Conservation (phyloP, 2,888 invertebrate genomes). For the Nymphalis urticae region DNA sequence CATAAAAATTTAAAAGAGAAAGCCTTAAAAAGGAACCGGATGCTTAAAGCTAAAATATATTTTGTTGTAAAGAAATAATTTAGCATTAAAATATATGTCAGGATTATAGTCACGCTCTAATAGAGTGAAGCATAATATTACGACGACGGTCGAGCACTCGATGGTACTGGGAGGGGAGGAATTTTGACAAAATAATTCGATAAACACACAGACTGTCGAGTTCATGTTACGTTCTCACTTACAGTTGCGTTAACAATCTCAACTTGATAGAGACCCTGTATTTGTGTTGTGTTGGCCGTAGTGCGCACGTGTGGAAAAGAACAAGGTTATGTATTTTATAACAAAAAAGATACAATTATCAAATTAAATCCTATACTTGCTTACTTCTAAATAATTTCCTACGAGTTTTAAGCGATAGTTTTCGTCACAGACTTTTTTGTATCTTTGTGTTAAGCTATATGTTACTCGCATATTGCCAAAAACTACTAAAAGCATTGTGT, state of each 20-base stretch:
- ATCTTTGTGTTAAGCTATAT: slow-evolving; percentile 53
- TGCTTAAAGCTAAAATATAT: slow-evolving; percentile 24
- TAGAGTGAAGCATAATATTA: slow-evolving; percentile 28
- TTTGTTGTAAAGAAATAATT: slow-evolving; percentile 11
- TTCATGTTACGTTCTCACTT: slow-evolving; percentile 78
- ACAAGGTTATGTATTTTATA: slow-evolving; percentile 66
- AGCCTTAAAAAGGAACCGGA: slow-evolving; percentile 23
- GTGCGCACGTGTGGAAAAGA: slow-evolving; percentile 77
- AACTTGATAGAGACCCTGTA: slow-evolving; percentile 78
- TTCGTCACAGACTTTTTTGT: slow-evolving; percentile 47
- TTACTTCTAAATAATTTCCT: slow-evolving; percentile 10
- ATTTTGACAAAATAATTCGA: slow-evolving; percentile 59
- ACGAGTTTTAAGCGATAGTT: slow-evolving; percentile 56
- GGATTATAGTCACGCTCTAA: slow-evolving; percentile 28
- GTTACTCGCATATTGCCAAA: slow-evolving; percentile 61
- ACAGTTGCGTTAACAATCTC: slow-evolving; percentile 81
- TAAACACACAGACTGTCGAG: slow-evolving; percentile 74
- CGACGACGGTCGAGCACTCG: slow-evolving; percentile 33
- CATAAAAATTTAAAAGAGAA: slow-evolving; percentile 22
- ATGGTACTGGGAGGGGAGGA: slow-evolving; percentile 44
- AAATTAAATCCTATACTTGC: slow-evolving; percentile 23
- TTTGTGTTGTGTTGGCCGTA: slow-evolving; percentile 64
- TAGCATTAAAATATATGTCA: slow-evolving; percentile 27
- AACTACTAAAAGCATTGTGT: slow-evolving; percentile 64
- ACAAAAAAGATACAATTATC: slow-evolving; percentile 44